Evolutionary conservation across 2,888 invertebrate species (phyloP).

Genomic region (Megamerina dolium): DNA sequence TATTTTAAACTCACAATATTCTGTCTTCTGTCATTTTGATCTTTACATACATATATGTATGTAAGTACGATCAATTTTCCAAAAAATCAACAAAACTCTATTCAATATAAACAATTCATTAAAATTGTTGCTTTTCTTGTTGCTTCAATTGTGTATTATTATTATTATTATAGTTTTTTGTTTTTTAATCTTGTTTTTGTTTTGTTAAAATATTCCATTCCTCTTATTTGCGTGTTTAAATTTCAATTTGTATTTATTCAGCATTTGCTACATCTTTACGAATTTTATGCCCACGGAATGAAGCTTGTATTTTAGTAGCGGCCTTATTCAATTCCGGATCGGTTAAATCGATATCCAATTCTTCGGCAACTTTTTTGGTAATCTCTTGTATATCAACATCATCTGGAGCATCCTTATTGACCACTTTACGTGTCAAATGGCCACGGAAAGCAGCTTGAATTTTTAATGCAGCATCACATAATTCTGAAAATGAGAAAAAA

Average conservation of each 20-base stretch:
- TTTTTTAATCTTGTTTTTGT: too few species aligned
- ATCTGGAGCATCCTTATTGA: conserved; percentile 51
- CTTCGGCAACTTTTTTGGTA: conserved; percentile 61
- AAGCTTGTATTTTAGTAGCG: conserved; percentile 87
- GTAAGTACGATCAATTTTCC: too few species aligned
- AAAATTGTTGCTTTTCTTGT: too few species aligned
- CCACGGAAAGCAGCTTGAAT: conserved; percentile 89
- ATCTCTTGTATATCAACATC: conserved; percentile 50
- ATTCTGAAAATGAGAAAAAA: conserved; percentile 57
- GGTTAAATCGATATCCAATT: conserved; percentile 76
- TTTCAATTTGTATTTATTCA: conserved; percentile 27
- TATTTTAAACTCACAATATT: too few species aligned
- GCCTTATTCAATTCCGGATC: conserved; percentile 86
- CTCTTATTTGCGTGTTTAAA: too few species aligned
- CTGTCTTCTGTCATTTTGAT: too few species aligned
- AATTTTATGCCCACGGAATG: conserved; percentile 84
- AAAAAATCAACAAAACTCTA: too few species aligned
- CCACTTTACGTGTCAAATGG: conserved; percentile 76
- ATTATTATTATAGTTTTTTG: too few species aligned
- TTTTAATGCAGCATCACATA: conserved; percentile 79
- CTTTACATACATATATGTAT: too few species aligned
- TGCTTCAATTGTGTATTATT: too few species aligned
- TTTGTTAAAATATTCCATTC: too few species aligned
- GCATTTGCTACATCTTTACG: conserved; percentile 59
- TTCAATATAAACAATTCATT: too few species aligned